Percentiles rank a stretch among this genome's conserved stretches.
Evolutionary conservation across 2,113 vertebrate genomes (phyloP).

Genomic region (Zootoca vivipara): DNA sequence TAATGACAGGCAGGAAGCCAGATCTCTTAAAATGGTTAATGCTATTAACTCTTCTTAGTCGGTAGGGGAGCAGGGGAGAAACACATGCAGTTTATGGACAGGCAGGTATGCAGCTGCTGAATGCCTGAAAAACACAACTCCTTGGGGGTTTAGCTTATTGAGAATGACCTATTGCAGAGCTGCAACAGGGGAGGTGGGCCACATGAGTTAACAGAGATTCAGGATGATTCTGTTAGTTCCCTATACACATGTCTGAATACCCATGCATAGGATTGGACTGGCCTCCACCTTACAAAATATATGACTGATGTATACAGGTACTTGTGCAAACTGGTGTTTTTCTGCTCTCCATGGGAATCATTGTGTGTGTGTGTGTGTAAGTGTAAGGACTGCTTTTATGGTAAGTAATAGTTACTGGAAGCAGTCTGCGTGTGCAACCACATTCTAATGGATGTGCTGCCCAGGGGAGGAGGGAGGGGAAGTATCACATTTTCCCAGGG

Average conservation of each 20-base stretch:
- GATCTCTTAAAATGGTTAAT: constrained; percentile 46
- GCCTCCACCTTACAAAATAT: not conserved
- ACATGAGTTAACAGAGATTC: not conserved
- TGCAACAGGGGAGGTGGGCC: not conserved
- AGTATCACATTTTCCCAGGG: not conserved
- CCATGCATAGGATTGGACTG: not conserved
- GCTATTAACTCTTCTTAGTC: constrained; percentile 31
- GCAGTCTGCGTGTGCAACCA: not conserved
- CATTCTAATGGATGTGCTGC: not conserved
- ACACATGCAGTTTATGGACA: not conserved
- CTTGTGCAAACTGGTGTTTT: not conserved
- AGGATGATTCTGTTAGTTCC: not conserved
- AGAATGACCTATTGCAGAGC: not conserved
- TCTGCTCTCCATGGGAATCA: not conserved
- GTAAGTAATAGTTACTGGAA: not conserved
- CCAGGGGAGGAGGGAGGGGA: not conserved
- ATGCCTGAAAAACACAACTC: not conserved
- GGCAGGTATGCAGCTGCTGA: not conserved
- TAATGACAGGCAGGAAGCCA: constrained; percentile 60
- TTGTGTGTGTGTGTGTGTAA: too few species aligned
- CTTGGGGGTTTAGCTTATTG: not conserved
- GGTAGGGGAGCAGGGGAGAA: not conserved
- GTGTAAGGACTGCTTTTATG: not conserved
- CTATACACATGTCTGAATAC: not conserved
- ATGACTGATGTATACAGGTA: not conserved